These are phyloP conservation scores for Borostomias antarcticus DNA, from an alignment of 2,797 vertebrate species.

Conservation along the genomic window DNA sequence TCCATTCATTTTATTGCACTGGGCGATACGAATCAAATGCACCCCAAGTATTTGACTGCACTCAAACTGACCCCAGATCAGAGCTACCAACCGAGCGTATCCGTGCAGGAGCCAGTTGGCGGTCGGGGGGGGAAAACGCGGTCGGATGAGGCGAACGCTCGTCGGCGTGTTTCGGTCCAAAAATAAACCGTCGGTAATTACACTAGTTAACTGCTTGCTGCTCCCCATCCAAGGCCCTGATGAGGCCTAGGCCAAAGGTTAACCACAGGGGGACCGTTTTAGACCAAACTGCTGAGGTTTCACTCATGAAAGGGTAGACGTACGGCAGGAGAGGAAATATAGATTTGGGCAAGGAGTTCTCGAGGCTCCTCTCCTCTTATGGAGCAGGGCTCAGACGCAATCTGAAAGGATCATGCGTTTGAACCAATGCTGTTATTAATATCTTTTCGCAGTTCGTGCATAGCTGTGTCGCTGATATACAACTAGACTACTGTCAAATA, in stretches of 20 bases:
- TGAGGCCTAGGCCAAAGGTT: constrained; percentile 16
- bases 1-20: too few relatives aligned
- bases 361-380: background rate
- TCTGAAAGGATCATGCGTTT: background rate
- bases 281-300: constrained; percentile 35
- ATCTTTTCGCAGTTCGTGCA: too few relatives aligned
- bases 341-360: background rate
- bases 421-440: too few relatives aligned
- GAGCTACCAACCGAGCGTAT: too few relatives aligned
- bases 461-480: too few relatives aligned
- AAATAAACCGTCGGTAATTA: constrained; percentile 27
- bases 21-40: too few relatives aligned
- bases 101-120: constrained; percentile 13
- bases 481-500: too few relatives aligned
- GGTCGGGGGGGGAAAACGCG: constrained; percentile 5
- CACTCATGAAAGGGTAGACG: background rate
- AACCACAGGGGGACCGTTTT: constrained; percentile 35
- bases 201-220: constrained; percentile 1
- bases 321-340: background rate
- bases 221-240: background rate
- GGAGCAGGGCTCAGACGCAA: background rate
- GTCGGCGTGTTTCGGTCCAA: background rate
- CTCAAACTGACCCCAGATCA: constrained; percentile 8
- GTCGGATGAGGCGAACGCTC: constrained; percentile 5
- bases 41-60: too few relatives aligned